Base-by-base conservation (phyloP, 2,797 vertebrate species). In the Sphaeramia orbicularis region DNA sequence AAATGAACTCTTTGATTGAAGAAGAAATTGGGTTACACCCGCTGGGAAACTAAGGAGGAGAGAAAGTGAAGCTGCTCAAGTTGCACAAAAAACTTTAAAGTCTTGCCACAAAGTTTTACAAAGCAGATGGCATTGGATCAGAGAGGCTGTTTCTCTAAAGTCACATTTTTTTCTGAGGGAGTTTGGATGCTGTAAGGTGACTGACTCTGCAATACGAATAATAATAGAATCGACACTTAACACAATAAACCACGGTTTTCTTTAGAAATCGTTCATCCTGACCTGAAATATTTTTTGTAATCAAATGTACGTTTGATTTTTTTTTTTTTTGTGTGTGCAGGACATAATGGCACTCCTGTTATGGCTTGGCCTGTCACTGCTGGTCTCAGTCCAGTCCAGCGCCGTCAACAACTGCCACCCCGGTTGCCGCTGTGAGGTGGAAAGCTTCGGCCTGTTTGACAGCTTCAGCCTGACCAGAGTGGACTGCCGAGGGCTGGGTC, bases 401-500 rank as follows among this genome's bases (percentile, higher is more conserved):
- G 53, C 55, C 0, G 93, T 93, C 43, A 94, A 92, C 87, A 96
- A 94, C 58, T 99, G 98, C 84, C 96, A 96, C 83, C 95, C 94
- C 0, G 93, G 95, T 19, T 99, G 98, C 80, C 95, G 83, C 65
- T 99, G 98, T 0, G 96, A 99, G 61, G 96, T 98, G 83, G 97
- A 99, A 84, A 98, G 92, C 64, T 99, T 96, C 0, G 98, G 98
- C 30, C 94, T 98, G 61, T 99, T 99, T 0, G 96, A 98, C 90
- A 99, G 98, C 91, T 99, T 99, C 91, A 99, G 98, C 76, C 81
- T 99, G 84, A 99, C 97, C 48, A 95, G 94, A 37, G 97, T 98
- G 65, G 96, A 98, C 80, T 99, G 98, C 81, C 94, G 95, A 0
- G 92, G 94, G 7, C 84, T 98, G 18, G 96, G 95, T 0, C 92